A percentile compares a stretch with the other conserved stretches of the same genome.
phyloP scores from a whole-genome alignment of 2,888 invertebrate species.

The Rotaria macrura region DNA sequence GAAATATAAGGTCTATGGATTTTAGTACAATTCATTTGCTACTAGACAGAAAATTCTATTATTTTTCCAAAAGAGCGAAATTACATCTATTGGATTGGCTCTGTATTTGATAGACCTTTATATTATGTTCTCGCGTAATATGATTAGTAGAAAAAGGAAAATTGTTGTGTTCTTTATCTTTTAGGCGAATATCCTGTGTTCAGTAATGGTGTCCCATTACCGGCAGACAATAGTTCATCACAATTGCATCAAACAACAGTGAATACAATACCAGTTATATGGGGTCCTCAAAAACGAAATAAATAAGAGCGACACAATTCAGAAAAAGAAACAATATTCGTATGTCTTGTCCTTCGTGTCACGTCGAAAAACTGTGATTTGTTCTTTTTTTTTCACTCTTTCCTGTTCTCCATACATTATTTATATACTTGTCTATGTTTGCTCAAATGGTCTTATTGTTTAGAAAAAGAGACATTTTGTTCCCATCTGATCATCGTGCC shows the following conservation, averaged over 20 bases:
- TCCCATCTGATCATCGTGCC: too few relatives aligned
- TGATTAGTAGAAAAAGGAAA: not conserved
- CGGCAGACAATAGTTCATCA: not conserved
- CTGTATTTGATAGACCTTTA: too few relatives aligned
- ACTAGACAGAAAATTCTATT: too few relatives aligned
- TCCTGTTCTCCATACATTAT: not conserved
- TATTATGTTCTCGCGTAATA: too few relatives aligned
- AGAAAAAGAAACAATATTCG: not conserved
- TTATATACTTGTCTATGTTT: not conserved
- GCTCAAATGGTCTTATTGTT: not conserved
- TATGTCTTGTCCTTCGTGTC: not conserved
- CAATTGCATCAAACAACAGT: not conserved
- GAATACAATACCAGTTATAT: not conserved
- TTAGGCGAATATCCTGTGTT: not conserved
- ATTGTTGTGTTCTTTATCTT: not conserved
- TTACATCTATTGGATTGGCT: too few relatives aligned
- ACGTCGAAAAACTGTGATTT: constrained; percentile 12
- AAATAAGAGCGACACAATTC: constrained; percentile 7
- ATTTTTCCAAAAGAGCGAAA: too few relatives aligned
- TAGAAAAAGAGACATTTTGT: not conserved
- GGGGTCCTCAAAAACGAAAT: constrained; percentile 10
- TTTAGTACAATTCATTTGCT: too few relatives aligned
- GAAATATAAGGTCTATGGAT: too few relatives aligned
- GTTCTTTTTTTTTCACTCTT: not conserved
- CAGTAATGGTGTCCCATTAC: not conserved